These are phyloP conservation scores for Byasa hedistus DNA, from an alignment of 2,888 invertebrate genomes.

Conservation along the genomic window DNA sequence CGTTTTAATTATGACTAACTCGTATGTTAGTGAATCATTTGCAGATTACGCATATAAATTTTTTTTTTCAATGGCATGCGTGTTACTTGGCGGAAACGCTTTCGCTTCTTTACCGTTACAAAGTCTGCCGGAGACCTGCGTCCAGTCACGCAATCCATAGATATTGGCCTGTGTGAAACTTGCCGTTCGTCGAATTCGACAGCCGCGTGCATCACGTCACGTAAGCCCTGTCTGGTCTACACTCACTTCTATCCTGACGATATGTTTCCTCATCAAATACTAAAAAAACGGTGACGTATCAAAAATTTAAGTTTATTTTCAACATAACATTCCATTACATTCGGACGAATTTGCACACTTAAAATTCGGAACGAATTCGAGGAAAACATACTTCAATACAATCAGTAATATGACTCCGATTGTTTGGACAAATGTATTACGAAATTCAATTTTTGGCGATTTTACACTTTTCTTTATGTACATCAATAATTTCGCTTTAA, in stretches of 20 bases:
- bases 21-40: neutral
- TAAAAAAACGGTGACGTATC: neutral
- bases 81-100: constrained; percentile 6
- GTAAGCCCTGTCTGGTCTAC: constrained; percentile 32
- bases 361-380: constrained; percentile 11
- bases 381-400: constrained; percentile 19
- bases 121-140: neutral
- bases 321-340: constrained; percentile 1
- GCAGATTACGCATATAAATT: neutral
- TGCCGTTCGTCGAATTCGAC: constrained; percentile 21
- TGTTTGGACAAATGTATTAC: constrained; percentile 20
- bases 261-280: constrained; percentile 22
- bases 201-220: constrained; percentile 36
- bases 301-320: neutral
- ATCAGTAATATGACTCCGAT: constrained; percentile 10
- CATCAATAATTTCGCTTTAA: no score
- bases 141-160: constrained; percentile 6
- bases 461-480: neutral
- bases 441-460: constrained; percentile 1
- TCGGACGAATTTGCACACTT: constrained; percentile 6
- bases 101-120: constrained; percentile 16
- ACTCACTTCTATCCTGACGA: neutral
- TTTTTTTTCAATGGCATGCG: constrained; percentile 4
- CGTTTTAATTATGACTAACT: neutral
- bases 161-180: constrained; percentile 7